phyloP scores from a whole-genome alignment of 2,888 invertebrate species.

The Tridacna gigas region DNA sequence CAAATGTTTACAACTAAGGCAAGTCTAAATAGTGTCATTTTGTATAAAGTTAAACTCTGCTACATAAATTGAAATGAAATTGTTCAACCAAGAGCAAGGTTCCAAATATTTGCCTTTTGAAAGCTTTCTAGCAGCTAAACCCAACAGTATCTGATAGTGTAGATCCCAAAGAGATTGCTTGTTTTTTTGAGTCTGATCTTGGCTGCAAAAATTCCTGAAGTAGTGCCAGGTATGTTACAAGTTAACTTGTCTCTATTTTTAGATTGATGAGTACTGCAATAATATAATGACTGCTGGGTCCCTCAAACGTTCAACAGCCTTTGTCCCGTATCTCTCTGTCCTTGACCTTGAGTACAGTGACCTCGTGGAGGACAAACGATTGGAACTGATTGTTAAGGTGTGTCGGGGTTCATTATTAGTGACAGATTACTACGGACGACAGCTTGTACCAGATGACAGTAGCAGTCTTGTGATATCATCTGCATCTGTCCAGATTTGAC shows the following conservation, averaged over 20 bases:
- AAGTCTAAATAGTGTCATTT: too few relatives aligned
- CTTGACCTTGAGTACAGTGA: conserved; percentile 72
- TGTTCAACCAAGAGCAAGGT: too few relatives aligned
- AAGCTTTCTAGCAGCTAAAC: too few relatives aligned
- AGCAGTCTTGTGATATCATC: conserved; percentile 12
- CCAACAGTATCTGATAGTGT: too few relatives aligned
- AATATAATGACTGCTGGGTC: conserved; percentile 1
- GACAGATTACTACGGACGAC: conserved; percentile 68
- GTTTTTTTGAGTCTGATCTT: too few relatives aligned
- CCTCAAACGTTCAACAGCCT: conserved; percentile 59
- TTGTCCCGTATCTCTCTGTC: conserved; percentile 60
- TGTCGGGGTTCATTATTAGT: conserved; percentile 66
- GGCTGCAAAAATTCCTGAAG: too few relatives aligned
- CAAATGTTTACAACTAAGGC: too few relatives aligned
- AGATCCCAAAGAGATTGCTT: too few relatives aligned
- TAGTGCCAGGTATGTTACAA: too few relatives aligned
- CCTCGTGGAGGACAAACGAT: conserved; percentile 65
- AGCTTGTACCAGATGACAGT: conserved; percentile 55
- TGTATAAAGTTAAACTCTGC: too few relatives aligned
- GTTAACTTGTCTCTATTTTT: neutral
- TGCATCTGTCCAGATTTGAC: conserved; percentile 1
- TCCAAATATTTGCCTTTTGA: too few relatives aligned
- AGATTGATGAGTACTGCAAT: conserved; percentile 15
- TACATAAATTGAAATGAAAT: too few relatives aligned
- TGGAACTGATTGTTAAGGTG: conserved; percentile 69